These are phyloP conservation scores for Romanogobio albipinnatus DNA, from an alignment of 2,113 vertebrate genomes.

Conservation along the genomic window DNA sequence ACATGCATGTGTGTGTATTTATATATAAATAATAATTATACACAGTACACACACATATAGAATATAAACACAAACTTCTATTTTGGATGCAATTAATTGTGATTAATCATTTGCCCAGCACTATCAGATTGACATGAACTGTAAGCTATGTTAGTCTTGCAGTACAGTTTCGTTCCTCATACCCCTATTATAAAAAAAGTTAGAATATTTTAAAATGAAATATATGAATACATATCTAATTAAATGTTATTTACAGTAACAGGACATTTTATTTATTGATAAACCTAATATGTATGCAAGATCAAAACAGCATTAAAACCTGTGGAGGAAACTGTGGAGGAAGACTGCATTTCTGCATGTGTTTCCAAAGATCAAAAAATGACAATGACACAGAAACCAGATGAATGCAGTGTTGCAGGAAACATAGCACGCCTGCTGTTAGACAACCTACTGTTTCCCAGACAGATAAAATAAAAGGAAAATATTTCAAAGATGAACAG, in stretches of 20 bases:
- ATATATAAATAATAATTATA: too few relatives aligned
- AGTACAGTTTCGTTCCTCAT: too few relatives aligned
- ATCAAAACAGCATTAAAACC: neutral
- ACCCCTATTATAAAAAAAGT: too few relatives aligned
- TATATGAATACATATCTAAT: neutral
- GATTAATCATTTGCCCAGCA: too few relatives aligned
- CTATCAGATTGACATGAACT: too few relatives aligned
- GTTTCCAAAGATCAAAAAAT: neutral
- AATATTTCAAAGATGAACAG: neutral
- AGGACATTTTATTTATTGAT: neutral
- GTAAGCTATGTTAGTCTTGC: too few relatives aligned
- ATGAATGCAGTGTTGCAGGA: neutral
- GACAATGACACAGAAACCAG: neutral
- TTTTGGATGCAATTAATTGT: too few relatives aligned
- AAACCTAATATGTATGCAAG: neutral
- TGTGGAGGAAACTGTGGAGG: neutral
- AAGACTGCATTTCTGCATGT: neutral
- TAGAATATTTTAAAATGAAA: neutral
- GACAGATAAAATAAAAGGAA: neutral
- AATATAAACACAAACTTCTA: too few relatives aligned
- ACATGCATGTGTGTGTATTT: too few relatives aligned
- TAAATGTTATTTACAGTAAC: neutral
- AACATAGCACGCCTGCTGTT: neutral
- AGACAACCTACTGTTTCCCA: neutral
- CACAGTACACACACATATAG: too few relatives aligned